Percentiles rank a stretch among this genome's conserved stretches.
Conservation (phyloP, 2,888 invertebrate genomes). For the Ochropleura leucogaster region DNA sequence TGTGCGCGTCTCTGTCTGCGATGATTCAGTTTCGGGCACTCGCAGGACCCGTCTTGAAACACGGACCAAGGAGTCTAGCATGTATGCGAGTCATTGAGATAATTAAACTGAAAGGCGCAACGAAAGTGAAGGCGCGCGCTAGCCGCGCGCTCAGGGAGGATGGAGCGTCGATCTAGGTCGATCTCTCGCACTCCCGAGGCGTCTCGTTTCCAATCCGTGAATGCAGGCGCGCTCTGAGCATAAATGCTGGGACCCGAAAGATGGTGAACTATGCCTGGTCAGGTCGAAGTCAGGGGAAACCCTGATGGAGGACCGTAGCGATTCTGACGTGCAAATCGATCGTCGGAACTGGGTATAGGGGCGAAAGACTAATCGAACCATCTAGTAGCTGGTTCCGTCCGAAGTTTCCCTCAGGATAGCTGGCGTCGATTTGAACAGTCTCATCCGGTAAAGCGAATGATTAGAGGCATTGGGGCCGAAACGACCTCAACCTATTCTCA, state of each 20-base stretch:
- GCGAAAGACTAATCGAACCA: slow-evolving; percentile 94
- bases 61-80: slow-evolving; percentile 84
- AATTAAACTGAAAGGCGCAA: slow-evolving; percentile 91
- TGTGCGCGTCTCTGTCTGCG: slow-evolving; percentile 80
- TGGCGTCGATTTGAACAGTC: slow-evolving; percentile 88
- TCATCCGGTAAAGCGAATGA: slow-evolving; percentile 94
- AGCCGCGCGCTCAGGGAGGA: slow-evolving; percentile 82
- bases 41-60: slow-evolving; percentile 93
- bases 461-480: slow-evolving; percentile 93
- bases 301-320: slow-evolving; percentile 93
- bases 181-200: slow-evolving; percentile 90
- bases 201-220: slow-evolving; percentile 86
- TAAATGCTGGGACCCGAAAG: slow-evolving; percentile 93
- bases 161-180: slow-evolving; percentile 80
- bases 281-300: slow-evolving; percentile 93
- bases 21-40: slow-evolving; percentile 85
- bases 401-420: slow-evolving; percentile 94
- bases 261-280: slow-evolving; percentile 94
- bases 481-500: slow-evolving; percentile 94
- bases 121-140: slow-evolving; percentile 91
- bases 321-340: slow-evolving; percentile 95
- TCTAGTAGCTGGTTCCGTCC: slow-evolving; percentile 94
- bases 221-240: slow-evolving; percentile 91
- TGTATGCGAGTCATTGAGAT: slow-evolving; percentile 93
- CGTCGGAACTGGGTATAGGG: slow-evolving; percentile 94